A percentile compares a stretch with the other conserved stretches of the same genome.
Conservation (phyloP, 2,888 invertebrate genomes). For the Pachymerium ferrugineum region DNA sequence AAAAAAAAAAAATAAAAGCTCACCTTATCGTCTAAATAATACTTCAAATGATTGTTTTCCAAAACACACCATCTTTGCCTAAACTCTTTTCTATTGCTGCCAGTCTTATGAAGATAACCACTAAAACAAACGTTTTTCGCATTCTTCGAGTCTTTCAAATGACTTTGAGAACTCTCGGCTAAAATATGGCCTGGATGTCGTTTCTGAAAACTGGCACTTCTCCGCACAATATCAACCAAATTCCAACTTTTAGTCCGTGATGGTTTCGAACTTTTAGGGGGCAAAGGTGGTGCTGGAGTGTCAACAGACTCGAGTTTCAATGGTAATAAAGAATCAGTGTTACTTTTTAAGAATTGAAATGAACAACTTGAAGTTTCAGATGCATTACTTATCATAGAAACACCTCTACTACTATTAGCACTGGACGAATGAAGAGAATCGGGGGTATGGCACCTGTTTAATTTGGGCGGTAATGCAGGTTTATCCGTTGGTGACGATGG, state of each 20-base stretch:
- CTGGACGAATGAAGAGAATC: background rate
- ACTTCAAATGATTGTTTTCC: slow-evolving; percentile 64
- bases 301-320: background rate
- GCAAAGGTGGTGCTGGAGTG: background rate
- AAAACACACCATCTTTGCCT: slow-evolving; percentile 67
- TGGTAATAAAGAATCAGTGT: no score
- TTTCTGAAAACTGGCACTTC: background rate
- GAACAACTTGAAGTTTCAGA: background rate
- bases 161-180: background rate
- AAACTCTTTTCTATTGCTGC: slow-evolving; percentile 74
- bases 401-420: background rate
- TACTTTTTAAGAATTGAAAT: no score
- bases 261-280: background rate
- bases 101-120: slow-evolving; percentile 48
- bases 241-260: slow-evolving; percentile 25
- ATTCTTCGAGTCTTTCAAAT: background rate
- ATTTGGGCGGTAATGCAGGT: slow-evolving; percentile 23
- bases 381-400: background rate
- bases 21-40: slow-evolving; percentile 58
- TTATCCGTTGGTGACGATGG: background rate
- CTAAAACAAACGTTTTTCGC: background rate
- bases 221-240: background rate
- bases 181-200: background rate
- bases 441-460: background rate
- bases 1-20: background rate